Evolutionary conservation across 1,140 invertebrate genomes (phyloP).

Genomic region (Pseudachorutes palmiensis): DNA sequence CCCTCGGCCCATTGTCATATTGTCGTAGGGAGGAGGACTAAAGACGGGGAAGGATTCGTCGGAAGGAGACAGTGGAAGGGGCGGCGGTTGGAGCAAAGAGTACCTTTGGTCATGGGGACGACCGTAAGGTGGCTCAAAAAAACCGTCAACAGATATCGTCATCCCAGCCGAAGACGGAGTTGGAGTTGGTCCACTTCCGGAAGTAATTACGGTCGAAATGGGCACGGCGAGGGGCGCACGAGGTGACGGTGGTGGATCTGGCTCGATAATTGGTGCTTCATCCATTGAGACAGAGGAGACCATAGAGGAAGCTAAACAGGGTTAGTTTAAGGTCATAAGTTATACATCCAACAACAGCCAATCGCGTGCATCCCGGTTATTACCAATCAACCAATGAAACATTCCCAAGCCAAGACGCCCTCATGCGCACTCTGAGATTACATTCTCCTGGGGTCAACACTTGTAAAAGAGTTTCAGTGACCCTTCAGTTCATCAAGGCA

Average conservation of each 20-base stretch:
- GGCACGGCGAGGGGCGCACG: conserved; percentile 36
- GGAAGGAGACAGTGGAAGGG: conserved; percentile 31
- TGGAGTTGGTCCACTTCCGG: conserved; percentile 47
- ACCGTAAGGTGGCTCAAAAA: conserved; percentile 58
- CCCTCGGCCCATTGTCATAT: conserved; percentile 26
- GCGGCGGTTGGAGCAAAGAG: conserved; percentile 30
- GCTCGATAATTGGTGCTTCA: conserved; percentile 23
- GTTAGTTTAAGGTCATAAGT: not conserved
- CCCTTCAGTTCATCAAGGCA: too few relatives aligned
- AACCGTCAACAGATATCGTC: conserved; percentile 73
- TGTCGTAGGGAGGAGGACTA: conserved; percentile 64
- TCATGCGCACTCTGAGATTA: too few relatives aligned
- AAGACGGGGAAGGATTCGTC: conserved; percentile 74
- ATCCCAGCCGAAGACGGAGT: conserved; percentile 75
- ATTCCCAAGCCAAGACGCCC: too few relatives aligned
- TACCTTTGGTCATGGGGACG: conserved; percentile 15
- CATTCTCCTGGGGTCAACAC: too few relatives aligned
- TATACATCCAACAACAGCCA: too few relatives aligned
- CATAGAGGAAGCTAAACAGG: conserved; percentile 24
- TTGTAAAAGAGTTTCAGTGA: too few relatives aligned
- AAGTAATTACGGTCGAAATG: conserved; percentile 38
- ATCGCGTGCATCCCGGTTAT: too few relatives aligned
- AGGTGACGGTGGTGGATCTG: conserved; percentile 21
- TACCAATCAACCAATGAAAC: too few relatives aligned
- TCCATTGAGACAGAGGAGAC: conserved; percentile 29